phyloP scores from a whole-genome alignment of 2,888 invertebrate species.

The Brachylomia viminalis region DNA sequence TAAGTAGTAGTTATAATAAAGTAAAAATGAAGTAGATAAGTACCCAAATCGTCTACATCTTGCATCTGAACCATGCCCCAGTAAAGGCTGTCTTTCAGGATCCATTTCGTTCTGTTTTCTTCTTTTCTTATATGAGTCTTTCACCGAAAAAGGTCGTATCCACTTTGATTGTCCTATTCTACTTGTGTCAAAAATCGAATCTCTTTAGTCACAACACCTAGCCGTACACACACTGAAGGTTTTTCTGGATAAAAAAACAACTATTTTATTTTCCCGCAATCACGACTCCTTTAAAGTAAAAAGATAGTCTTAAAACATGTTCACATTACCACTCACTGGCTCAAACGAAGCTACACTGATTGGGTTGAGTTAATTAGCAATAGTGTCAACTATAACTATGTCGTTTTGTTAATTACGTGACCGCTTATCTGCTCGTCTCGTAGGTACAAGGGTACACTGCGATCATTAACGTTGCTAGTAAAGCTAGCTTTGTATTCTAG shows the following conservation, averaged over 20 bases:
- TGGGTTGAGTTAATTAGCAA: slow-evolving; percentile 21
- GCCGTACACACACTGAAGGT: neutral
- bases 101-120: slow-evolving; percentile 71
- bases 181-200: neutral
- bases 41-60: slow-evolving; percentile 71
- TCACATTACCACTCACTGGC: slow-evolving; percentile 13
- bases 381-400: slow-evolving; percentile 26
- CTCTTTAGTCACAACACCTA: neutral
- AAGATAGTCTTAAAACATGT: neutral
- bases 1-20: neutral
- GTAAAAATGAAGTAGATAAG: neutral
- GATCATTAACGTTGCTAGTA: neutral
- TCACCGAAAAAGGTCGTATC: neutral
- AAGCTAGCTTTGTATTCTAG: neutral
- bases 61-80: slow-evolving; percentile 61
- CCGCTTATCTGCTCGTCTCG: slow-evolving; percentile 33
- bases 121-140: neutral
- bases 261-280: neutral
- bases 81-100: slow-evolving; percentile 79
- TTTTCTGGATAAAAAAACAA: neutral
- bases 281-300: neutral
- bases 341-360: slow-evolving; percentile 35
- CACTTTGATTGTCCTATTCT: neutral
- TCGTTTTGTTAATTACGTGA: slow-evolving; percentile 44
- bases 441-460: slow-evolving; percentile 1